Base-by-base conservation (phyloP, 1,140 invertebrate species). In the Bombus balteatus region DNA sequence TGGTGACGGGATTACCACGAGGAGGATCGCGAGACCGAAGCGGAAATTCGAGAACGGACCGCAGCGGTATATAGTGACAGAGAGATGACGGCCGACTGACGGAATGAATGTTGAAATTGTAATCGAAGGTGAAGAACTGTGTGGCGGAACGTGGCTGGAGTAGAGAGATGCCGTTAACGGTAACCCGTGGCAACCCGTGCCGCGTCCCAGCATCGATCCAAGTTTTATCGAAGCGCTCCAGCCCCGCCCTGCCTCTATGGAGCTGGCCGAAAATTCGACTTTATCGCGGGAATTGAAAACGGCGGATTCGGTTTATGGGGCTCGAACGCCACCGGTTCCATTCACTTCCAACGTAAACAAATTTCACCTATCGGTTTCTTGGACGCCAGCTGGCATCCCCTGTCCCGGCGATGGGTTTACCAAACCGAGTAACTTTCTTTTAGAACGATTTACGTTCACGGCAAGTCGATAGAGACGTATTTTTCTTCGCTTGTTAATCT, bases 141-240 rank as follows among this genome's bases (percentile, higher is more conserved):
- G 87, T 72, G 34, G 75, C 70, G 66, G 59, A 80, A 72, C 39
- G 71, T 79, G 28, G 83, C 65, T 37, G 77, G 47, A 84, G 91
- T 85, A n/a, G 66, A 87, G 92, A 94, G 93, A 95, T 95, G 94
- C 93, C 93, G 94, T 95, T 95, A 95, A 95, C 93, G 92, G 94
- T 95, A 94, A 94, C 94, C 95, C 94, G 82, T 95, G 86, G 94
- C 95, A 95, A 95, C 95, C 89, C 87, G 81, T 53, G 85, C 90
- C 87, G 93, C 93, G 93, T 94, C 92, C 94, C 94, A 94, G 95
- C 94, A 95, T 95, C 94, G 95, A 95, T 95, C 94, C 94, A 93
- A 94, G 92, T 93, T 94, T 95, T 94, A 94, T 94, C 94, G 93
- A 94, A 94, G 81, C 85, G 89, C 74, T 86, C 84, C 92, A 93